These are phyloP conservation scores for Tolypeutes matacus DNA, from an alignment of 2,797 vertebrate species.

Conservation along the genomic window DNA sequence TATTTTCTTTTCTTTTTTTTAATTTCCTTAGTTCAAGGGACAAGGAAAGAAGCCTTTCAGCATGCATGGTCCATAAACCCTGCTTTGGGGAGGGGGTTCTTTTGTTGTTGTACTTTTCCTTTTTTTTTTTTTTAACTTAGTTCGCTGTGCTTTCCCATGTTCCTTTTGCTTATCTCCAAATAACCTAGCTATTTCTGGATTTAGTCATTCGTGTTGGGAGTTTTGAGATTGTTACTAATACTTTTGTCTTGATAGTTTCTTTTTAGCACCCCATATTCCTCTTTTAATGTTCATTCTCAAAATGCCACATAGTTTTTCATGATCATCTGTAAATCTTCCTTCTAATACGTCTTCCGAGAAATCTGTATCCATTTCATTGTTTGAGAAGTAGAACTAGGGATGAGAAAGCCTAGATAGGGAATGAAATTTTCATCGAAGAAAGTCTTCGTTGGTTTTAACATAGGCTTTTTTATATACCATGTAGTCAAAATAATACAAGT, in stretches of 20 bases:
- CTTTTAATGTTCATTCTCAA: conserved; percentile 52
- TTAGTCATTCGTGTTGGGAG: conserved; percentile 64
- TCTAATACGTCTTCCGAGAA: conserved; percentile 36
- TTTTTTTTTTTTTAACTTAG: conserved; percentile 29
- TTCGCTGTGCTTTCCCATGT: conserved; percentile 66
- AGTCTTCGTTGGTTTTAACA: conserved; percentile 46
- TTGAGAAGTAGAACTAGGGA: conserved; percentile 58
- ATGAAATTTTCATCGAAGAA: neutral
- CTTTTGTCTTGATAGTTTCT: conserved; percentile 68
- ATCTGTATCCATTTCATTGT: neutral
- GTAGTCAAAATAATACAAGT: conserved; percentile 40
- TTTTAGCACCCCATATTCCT: conserved; percentile 60
- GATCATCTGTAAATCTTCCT: conserved; percentile 55
- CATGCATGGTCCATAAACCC: neutral
- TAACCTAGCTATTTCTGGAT: conserved; percentile 34
- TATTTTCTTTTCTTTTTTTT: neutral
- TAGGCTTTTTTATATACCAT: conserved; percentile 1
- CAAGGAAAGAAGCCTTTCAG: conserved; percentile 8
- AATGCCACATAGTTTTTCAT: conserved; percentile 11
- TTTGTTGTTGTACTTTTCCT: neutral
- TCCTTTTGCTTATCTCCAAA: conserved; percentile 73
- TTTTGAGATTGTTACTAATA: conserved; percentile 60
- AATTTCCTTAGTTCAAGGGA: neutral
- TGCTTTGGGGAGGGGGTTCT: neutral
- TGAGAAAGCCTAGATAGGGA: conserved; percentile 1